Percentiles rank a stretch among this genome's conserved stretches.
phyloP scores from a whole-genome alignment of 2,888 invertebrate genomes.

The Euphydryas editha region DNA sequence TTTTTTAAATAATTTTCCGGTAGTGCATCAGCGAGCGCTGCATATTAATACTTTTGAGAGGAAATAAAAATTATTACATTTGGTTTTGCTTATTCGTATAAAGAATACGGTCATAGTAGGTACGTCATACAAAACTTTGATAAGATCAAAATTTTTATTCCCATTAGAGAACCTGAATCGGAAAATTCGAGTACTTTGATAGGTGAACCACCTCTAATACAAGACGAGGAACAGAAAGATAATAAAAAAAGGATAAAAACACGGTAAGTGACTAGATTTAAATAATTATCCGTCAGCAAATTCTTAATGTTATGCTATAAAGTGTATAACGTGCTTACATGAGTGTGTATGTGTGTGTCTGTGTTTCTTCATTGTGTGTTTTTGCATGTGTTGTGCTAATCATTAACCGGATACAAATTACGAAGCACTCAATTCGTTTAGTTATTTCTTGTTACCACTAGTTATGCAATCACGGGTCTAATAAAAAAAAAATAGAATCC shows the following conservation, averaged over 20 bases:
- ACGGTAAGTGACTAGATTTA: slow-evolving; percentile 55
- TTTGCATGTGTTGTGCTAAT: background rate
- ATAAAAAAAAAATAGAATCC: too few species aligned
- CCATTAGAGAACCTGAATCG: slow-evolving; percentile 67
- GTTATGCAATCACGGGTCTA: too few species aligned
- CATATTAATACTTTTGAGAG: too few species aligned
- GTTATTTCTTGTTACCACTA: too few species aligned
- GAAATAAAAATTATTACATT: too few species aligned
- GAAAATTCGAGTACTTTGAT: slow-evolving; percentile 75
- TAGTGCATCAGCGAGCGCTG: too few species aligned
- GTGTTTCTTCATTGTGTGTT: background rate
- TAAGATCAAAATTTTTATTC: slow-evolving; percentile 10
- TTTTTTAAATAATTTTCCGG: too few species aligned
- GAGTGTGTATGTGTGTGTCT: background rate
- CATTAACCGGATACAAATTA: background rate
- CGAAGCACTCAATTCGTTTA: background rate
- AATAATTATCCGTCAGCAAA: background rate
- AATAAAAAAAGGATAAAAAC: slow-evolving; percentile 72
- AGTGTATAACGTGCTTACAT: background rate
- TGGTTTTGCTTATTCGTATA: too few species aligned
- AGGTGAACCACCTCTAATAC: slow-evolving; percentile 69
- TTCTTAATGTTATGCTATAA: too few species aligned
- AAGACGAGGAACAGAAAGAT: slow-evolving; percentile 62
- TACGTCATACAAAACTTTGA: background rate
- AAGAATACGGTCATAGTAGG: too few species aligned